Evolutionary conservation across 2,888 invertebrate genomes (phyloP).

Genomic region (Bruchidius siliquastri): DNA sequence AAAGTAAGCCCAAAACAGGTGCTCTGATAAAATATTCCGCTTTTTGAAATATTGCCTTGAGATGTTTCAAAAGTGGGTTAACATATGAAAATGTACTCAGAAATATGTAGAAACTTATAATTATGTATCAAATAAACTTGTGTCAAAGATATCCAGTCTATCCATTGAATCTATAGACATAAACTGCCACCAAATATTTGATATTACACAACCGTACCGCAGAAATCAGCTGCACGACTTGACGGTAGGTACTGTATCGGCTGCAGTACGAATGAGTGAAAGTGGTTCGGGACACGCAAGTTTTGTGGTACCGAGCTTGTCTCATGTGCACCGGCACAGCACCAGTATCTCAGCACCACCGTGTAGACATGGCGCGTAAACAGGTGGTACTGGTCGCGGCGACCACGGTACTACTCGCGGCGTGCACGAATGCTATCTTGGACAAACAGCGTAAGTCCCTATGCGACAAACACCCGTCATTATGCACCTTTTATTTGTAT

Average conservation of each 20-base stretch:
- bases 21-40: no score
- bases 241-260: neutral
- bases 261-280: neutral
- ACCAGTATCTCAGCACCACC: neutral
- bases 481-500: neutral
- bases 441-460: conserved; percentile 35
- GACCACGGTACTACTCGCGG: neutral
- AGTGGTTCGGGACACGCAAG: neutral
- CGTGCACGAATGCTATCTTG: conserved; percentile 25
- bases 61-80: no score
- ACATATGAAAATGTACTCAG: no score
- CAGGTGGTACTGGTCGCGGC: neutral
- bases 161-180: no score
- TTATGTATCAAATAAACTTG: no score
- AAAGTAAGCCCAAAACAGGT: no score
- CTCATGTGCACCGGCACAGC: neutral
- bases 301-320: neutral
- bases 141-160: no score
- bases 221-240: neutral
- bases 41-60: no score
- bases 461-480: conserved; percentile 1
- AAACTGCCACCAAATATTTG: no score
- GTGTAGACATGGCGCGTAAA: neutral
- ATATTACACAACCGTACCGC: neutral
- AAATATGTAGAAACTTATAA: no score